Evolutionary conservation across 2,888 invertebrate genomes (phyloP), one percentile per base, ranked within the genome.

Genomic region (Aromia moschata): DNA sequence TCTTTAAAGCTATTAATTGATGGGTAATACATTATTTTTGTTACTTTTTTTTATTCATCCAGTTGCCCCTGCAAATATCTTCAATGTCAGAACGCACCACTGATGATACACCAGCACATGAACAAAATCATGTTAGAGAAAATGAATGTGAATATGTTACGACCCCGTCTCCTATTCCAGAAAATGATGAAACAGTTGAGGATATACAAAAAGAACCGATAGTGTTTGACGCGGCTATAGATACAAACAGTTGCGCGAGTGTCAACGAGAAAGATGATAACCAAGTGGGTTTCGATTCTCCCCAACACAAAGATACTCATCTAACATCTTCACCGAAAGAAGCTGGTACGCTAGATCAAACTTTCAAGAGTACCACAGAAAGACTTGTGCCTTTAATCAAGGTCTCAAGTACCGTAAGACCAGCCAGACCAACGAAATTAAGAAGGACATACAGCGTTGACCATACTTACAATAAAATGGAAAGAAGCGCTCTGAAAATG

Each of bases 301-400:
- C n/a, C n/a, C n/a, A n/a, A n/a, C n/a, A n/a, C n/a, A n/a, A n/a
- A n/a, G n/a, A n/a, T n/a, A n/a, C n/a, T n/a, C n/a, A n/a, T n/a
- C n/a, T n/a, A n/a, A n/a, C n/a, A n/a, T n/a, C n/a, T n/a, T n/a
- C n/a, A n/a, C n/a, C n/a, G n/a, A n/a, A n/a, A 0, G 70, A 75
- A 47, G 79, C 83, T 63, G 82, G 33, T 17, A 18, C 10, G 14
- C 12, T 2, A 11, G 36, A 49, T 20, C 14, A 36, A 43, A 9
- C 17, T 12, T 31, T n/a, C 51, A 20, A 54, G 40, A 56, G 11
- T 5, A 69, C 64, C 17, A 69, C 65, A 7, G 78, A 77, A 58
- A 72, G 71, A 62, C 64, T 81, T 14, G 59, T 79, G 40, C 79
- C 79, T 2, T 65, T 79, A 14, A 80, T 80, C 70, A 72, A 77